Base-by-base conservation (phyloP, 2,888 invertebrate genomes). In the Troilus luridus region DNA sequence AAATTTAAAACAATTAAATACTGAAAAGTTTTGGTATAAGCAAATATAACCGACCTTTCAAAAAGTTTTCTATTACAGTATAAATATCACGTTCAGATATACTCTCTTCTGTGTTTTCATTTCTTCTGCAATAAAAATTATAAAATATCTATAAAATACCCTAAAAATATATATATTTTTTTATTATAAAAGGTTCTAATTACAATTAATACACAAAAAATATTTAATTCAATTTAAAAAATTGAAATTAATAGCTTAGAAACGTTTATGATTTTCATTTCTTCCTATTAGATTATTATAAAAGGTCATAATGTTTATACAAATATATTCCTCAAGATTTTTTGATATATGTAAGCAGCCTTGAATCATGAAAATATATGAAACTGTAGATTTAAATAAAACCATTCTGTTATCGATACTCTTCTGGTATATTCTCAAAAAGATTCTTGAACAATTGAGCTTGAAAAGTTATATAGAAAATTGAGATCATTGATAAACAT, bases 51-150 rank as follows among this genome's bases (percentile, higher is more conserved):
- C 7, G 19, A 90, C 90, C 90, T 88, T 90, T 90, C 24, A 90
- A 88, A 54, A 90, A 90, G 27, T 59, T 59, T 90, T 90, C 90
- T 58, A 90, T 90, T 12, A 85, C 60, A 27, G 8, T 90, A 54
- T 90, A 90, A 41, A 90, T 14, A 85, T 90, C 90, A 90, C 60
- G 41, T 60, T 88, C 85, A 60, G 81, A 88, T 54, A 88, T 24
- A 59, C 41, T 59, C 12, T 72, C 58, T n/a, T 77, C 81, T 81
- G 27, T 72, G 81, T 27, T 19, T 81, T 60, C 88, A 81, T 90
- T 88, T 27, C 41, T 90, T 41, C 60, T 62, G 41, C n/a, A 90
- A 54, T 72, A 14, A 90, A 60, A 85, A 24, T 24, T 41, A 89
- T 27, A 64, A 89, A 62, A 24, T 58, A 64, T 60, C 0, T 27